phyloP scores from a whole-genome alignment of 2,888 invertebrate species.

The Laothoe populi region DNA sequence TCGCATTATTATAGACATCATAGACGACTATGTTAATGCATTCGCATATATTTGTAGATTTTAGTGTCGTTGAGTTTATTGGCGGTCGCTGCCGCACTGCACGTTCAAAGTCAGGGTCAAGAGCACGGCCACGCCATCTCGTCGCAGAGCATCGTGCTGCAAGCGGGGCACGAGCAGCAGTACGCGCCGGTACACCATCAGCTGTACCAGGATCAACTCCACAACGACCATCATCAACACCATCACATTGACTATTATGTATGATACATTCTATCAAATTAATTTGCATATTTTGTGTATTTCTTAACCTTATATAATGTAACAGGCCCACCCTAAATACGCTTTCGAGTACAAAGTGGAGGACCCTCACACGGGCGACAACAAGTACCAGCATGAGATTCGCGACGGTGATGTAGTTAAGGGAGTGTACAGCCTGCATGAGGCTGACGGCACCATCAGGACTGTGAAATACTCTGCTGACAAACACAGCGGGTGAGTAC shows the following conservation, averaged over 20 bases:
- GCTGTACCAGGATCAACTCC: background rate
- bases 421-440: slow-evolving; percentile 78
- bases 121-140: slow-evolving; percentile 29
- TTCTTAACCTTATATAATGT: background rate
- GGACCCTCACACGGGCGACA: slow-evolving; percentile 71
- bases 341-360: slow-evolving; percentile 44
- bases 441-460: slow-evolving; percentile 69
- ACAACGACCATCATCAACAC: background rate
- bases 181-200: background rate
- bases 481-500: slow-evolving; percentile 53
- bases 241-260: slow-evolving; percentile 31
- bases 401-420: slow-evolving; percentile 82
- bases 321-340: slow-evolving; percentile 36
- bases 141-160: slow-evolving; percentile 10
- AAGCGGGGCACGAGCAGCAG: background rate
- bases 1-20: too few relatives aligned
- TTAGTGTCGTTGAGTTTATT: slow-evolving; percentile 33
- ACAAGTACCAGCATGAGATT: slow-evolving; percentile 73
- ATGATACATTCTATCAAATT: background rate
- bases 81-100: slow-evolving; percentile 30
- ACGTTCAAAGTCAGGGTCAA: slow-evolving; percentile 37
- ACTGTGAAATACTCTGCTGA: slow-evolving; percentile 46
- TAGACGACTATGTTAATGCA: background rate
- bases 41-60: slow-evolving; percentile 28
- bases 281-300: background rate